phyloP scores from a whole-genome alignment of 2,888 invertebrate species.

The Acanthosoma haemorrhoidale region DNA sequence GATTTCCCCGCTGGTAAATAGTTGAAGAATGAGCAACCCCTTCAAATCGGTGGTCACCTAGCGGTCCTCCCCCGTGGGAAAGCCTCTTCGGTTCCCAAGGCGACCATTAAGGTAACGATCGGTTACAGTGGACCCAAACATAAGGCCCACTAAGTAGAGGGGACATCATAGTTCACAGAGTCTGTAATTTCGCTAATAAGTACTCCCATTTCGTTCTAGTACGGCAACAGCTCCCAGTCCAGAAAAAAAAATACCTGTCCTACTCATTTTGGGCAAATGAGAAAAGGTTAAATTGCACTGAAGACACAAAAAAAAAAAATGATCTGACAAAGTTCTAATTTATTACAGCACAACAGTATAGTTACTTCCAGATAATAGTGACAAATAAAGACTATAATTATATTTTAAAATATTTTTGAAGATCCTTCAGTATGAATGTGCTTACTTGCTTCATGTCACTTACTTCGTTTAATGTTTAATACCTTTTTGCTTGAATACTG shows the following conservation, averaged over 20 bases:
- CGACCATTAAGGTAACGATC: constrained; percentile 8
- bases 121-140: constrained; percentile 6
- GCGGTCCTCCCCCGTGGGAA: constrained; percentile 9
- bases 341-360: no score
- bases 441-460: no score
- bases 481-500: no score
- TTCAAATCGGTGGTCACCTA: background rate
- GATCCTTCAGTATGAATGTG: no score
- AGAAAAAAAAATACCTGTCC: background rate
- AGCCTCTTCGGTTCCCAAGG: background rate
- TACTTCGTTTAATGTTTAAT: no score
- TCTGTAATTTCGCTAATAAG: constrained; percentile 21
- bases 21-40: background rate
- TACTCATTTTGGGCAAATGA: constrained; percentile 7
- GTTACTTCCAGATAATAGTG: no score
- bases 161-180: constrained; percentile 19
- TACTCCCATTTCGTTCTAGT: constrained; percentile 2
- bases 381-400: no score
- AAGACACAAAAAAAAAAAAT: no score
- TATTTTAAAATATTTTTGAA: no score
- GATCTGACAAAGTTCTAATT: no score
- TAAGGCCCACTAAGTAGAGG: constrained; percentile 8
- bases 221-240: background rate
- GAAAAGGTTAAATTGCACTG: background rate
- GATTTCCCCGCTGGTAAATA: background rate